Conservation (phyloP, 2,113 vertebrate genomes). For the Thunnus maccoyii region DNA sequence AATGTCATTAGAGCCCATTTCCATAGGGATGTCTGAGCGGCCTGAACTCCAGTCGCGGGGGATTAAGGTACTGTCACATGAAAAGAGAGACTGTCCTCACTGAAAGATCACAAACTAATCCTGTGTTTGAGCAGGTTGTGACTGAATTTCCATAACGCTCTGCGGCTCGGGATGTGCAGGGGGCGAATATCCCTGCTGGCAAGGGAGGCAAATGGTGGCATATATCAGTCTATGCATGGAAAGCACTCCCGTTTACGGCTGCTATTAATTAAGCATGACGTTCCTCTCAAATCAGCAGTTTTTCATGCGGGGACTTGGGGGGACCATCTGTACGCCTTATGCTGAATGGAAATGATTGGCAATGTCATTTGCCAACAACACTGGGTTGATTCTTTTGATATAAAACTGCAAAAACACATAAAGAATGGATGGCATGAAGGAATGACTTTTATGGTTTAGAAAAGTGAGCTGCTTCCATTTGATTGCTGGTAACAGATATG, state of each 20-base stretch:
- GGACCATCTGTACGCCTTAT: slow-evolving; percentile 80
- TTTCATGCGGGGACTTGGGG: slow-evolving; percentile 74
- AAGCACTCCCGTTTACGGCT: slow-evolving; percentile 72
- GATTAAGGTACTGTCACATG: slow-evolving; percentile 74
- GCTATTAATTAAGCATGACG: slow-evolving; percentile 84
- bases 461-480: background rate
- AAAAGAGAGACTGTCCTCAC: slow-evolving; percentile 68
- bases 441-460: slow-evolving; percentile 9
- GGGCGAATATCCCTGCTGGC: slow-evolving; percentile 68
- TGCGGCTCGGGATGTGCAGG: slow-evolving; percentile 55
- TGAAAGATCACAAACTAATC: slow-evolving; percentile 77
- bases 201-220: slow-evolving; percentile 69
- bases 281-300: slow-evolving; percentile 85
- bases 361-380: slow-evolving; percentile 75
- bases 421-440: slow-evolving; percentile 8
- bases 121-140: slow-evolving; percentile 75
- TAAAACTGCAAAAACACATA: slow-evolving; percentile 34
- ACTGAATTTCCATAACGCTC: slow-evolving; percentile 65
- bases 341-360: slow-evolving; percentile 78
- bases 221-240: slow-evolving; percentile 71
- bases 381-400: slow-evolving; percentile 48
- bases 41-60: slow-evolving; percentile 54
- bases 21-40: slow-evolving; percentile 58
- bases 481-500: background rate
- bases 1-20: slow-evolving; percentile 75